These are phyloP conservation scores for Aplochiton taeniatus DNA, from an alignment of 2,797 vertebrate genomes.

Conservation along the genomic window DNA sequence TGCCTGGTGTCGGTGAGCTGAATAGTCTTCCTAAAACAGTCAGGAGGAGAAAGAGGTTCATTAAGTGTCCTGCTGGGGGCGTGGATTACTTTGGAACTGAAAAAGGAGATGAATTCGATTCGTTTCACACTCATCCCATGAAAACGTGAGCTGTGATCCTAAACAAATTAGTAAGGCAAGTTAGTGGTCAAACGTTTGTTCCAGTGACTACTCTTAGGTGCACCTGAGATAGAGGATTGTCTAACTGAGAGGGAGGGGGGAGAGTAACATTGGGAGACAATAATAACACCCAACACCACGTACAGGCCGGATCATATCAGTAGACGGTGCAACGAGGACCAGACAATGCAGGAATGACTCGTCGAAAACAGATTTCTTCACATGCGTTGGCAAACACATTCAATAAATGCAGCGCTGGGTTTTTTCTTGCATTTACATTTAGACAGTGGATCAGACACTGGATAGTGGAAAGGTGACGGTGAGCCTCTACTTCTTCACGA, in stretches of 20 bases:
- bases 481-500: slow-evolving; percentile 33
- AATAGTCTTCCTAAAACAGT: no score
- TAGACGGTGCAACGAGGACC: slow-evolving; percentile 51
- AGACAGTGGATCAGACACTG: slow-evolving; percentile 66
- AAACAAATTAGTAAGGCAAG: no score
- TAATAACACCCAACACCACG: slow-evolving; percentile 59
- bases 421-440: slow-evolving; percentile 70
- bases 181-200: background rate
- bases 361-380: slow-evolving; percentile 49
- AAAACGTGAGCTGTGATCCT: background rate
- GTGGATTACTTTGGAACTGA: background rate
- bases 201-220: slow-evolving; percentile 15
- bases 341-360: slow-evolving; percentile 61
- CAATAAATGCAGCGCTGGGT: slow-evolving; percentile 69
- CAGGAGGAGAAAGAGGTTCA: no score
- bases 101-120: background rate
- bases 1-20: background rate
- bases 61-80: no score
- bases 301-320: slow-evolving; percentile 41
- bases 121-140: background rate
- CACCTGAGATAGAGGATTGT: slow-evolving; percentile 32
- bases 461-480: slow-evolving; percentile 55
- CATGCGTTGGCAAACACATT: slow-evolving; percentile 62
- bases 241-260: slow-evolving; percentile 15
- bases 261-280: slow-evolving; percentile 40